Percentiles rank a stretch among this genome's conserved stretches.
Evolutionary conservation across 2,113 vertebrate genomes (phyloP).

Genomic region (Thymallus thymallus): DNA sequence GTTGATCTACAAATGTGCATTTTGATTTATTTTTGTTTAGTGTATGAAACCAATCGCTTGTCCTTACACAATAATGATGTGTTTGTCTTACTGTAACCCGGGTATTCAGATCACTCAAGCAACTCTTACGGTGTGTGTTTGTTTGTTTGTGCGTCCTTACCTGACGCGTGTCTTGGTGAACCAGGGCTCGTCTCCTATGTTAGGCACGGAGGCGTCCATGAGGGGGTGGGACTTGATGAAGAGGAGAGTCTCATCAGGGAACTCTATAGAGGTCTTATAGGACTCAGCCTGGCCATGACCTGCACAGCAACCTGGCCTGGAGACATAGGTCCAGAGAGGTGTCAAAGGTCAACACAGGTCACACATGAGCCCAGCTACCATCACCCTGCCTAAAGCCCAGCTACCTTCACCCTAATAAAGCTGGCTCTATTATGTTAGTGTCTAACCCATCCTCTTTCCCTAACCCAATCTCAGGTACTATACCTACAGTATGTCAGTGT

Average conservation of each 20-base stretch:
- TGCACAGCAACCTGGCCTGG: constrained; percentile 93
- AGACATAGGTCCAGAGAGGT: constrained; percentile 41
- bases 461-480: too few species aligned
- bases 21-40: too few species aligned
- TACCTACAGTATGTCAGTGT: too few species aligned
- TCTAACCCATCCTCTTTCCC: too few species aligned
- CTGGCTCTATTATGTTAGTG: too few species aligned
- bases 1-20: too few species aligned
- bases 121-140: background rate
- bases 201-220: constrained; percentile 93
- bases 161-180: constrained; percentile 98
- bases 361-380: constrained; percentile 59
- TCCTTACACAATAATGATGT: too few species aligned
- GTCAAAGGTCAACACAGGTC: constrained; percentile 65
- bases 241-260: constrained; percentile 93
- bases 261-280: constrained; percentile 92
- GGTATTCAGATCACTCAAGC: too few species aligned
- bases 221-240: constrained; percentile 98
- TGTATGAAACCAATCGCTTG: too few species aligned
- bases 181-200: constrained; percentile 91
- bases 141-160: constrained; percentile 61
- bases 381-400: too few species aligned
- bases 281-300: constrained; percentile 87
- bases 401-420: too few species aligned
- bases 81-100: too few species aligned